A percentile compares a stretch with the other conserved stretches of the same genome.
Conservation (phyloP, 1,140 invertebrate species). For the Gonatopus flavifemur region DNA sequence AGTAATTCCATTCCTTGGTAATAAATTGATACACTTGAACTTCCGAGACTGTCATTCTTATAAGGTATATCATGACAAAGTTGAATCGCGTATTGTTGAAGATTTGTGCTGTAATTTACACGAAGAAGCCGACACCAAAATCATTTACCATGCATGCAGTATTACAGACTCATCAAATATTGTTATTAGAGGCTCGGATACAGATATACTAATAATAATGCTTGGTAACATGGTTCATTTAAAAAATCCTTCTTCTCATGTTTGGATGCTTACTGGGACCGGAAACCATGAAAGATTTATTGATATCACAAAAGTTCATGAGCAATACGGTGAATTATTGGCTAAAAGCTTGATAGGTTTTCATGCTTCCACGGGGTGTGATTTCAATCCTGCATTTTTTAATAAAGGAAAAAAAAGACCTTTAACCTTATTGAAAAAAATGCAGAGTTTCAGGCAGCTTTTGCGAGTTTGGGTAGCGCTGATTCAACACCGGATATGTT, state of each 20-base stretch:
- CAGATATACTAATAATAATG: constrained; percentile 37
- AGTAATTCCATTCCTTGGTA: neutral
- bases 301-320: constrained; percentile 29
- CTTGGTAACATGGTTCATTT: constrained; percentile 35
- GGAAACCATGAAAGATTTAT: constrained; percentile 29
- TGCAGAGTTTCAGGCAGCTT: constrained; percentile 21
- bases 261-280: constrained; percentile 26
- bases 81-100: neutral
- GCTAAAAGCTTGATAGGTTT: constrained; percentile 37
- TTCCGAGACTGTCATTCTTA: neutral
- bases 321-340: constrained; percentile 29
- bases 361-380: constrained; percentile 50
- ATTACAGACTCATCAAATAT: neutral
- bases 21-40: neutral
- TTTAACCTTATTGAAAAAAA: constrained; percentile 18
- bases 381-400: constrained; percentile 45
- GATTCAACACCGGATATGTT: neutral
- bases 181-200: constrained; percentile 29
- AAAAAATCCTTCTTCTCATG: constrained; percentile 19
- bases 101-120: constrained; percentile 1
- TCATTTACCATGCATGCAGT: constrained; percentile 6
- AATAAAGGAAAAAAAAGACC: constrained; percentile 34
- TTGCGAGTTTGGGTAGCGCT: constrained; percentile 6
- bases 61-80: neutral
- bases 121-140: constrained; percentile 12